A percentile compares a stretch with the other conserved stretches of the same genome.
These are phyloP conservation scores for Aricia agestis DNA, from an alignment of 1,140 invertebrate species.

Conservation along the genomic window DNA sequence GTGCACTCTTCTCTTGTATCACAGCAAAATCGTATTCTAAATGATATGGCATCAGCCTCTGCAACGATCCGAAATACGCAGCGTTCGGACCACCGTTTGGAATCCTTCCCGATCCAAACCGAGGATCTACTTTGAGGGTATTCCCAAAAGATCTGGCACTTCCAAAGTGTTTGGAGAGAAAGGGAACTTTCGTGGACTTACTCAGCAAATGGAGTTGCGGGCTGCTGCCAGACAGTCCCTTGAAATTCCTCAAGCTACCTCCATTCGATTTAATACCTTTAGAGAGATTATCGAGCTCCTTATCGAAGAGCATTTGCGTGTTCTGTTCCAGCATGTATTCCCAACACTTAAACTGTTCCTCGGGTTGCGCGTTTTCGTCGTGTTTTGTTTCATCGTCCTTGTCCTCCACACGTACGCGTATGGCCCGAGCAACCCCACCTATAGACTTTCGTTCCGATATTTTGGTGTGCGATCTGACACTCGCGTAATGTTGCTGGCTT, in stretches of 20 bases:
- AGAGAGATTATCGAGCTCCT: slow-evolving; percentile 89
- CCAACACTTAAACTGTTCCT: slow-evolving; percentile 94
- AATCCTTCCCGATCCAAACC: slow-evolving; percentile 67
- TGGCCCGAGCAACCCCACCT: slow-evolving; percentile 77
- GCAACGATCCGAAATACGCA: slow-evolving; percentile 89
- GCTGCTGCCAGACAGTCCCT: slow-evolving; percentile 76
- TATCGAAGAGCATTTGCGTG: slow-evolving; percentile 90
- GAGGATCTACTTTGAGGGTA: slow-evolving; percentile 62
- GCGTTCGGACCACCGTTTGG: slow-evolving; percentile 86
- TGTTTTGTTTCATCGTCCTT: slow-evolving; percentile 79
- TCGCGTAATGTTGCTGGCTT: slow-evolving; percentile 64
- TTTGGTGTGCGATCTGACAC: slow-evolving; percentile 57
- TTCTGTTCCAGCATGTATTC: slow-evolving; percentile 95
- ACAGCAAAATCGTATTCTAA: slow-evolving; percentile 89
- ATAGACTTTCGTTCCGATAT: slow-evolving; percentile 76
- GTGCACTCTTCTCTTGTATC: slow-evolving; percentile 83
- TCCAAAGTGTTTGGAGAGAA: slow-evolving; percentile 86
- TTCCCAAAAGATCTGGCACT: slow-evolving; percentile 81
- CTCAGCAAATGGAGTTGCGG: slow-evolving; percentile 75
- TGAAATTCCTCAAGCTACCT: slow-evolving; percentile 69
- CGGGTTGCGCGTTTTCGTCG: slow-evolving; percentile 75
- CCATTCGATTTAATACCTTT: slow-evolving; percentile 77
- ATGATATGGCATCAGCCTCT: slow-evolving; percentile 89
- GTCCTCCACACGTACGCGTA: slow-evolving; percentile 77
- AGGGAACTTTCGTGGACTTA: slow-evolving; percentile 73